Percentiles rank a stretch among this genome's conserved stretches.
Evolutionary conservation across 2,888 invertebrate species (phyloP).

Genomic region (Dasypogon diadema): DNA sequence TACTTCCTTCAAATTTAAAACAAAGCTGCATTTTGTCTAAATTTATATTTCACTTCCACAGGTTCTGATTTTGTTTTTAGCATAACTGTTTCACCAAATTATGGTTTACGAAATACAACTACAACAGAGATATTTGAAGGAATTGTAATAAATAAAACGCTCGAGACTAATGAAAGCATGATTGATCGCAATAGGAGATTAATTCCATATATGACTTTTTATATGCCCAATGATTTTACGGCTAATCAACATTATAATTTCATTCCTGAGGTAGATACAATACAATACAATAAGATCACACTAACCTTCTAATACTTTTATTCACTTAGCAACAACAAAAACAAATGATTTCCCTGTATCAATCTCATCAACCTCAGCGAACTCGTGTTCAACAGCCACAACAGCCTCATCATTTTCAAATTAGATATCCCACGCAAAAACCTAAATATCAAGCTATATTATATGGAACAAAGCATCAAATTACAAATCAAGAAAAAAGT

Average conservation of each 20-base stretch:
- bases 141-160: slow-evolving; percentile 18
- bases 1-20: too few species aligned
- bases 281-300: too few species aligned
- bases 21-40: too few species aligned
- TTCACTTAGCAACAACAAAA: slow-evolving; percentile 62
- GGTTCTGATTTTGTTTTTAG: slow-evolving; percentile 67
- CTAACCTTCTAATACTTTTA: too few species aligned
- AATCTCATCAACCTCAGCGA: slow-evolving; percentile 55
- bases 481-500: slow-evolving; percentile 1
- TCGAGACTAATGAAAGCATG: slow-evolving; percentile 61
- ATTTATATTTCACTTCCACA: too few species aligned
- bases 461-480: slow-evolving; percentile 54
- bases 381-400: slow-evolving; percentile 55
- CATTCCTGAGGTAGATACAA: slow-evolving; percentile 8
- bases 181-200: slow-evolving; percentile 79
- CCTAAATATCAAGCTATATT: slow-evolving; percentile 53
- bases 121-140: slow-evolving; percentile 29
- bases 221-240: slow-evolving; percentile 75
- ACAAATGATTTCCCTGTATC: slow-evolving; percentile 61
- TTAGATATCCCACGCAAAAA: slow-evolving; percentile 51
- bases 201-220: slow-evolving; percentile 87
- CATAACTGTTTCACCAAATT: slow-evolving; percentile 69
- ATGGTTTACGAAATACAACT: slow-evolving; percentile 57
- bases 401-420: slow-evolving; percentile 55
- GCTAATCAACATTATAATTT: slow-evolving; percentile 65